Base-by-base conservation (phyloP, 2,113 vertebrate genomes). In the Hippocampus guttulatus region DNA sequence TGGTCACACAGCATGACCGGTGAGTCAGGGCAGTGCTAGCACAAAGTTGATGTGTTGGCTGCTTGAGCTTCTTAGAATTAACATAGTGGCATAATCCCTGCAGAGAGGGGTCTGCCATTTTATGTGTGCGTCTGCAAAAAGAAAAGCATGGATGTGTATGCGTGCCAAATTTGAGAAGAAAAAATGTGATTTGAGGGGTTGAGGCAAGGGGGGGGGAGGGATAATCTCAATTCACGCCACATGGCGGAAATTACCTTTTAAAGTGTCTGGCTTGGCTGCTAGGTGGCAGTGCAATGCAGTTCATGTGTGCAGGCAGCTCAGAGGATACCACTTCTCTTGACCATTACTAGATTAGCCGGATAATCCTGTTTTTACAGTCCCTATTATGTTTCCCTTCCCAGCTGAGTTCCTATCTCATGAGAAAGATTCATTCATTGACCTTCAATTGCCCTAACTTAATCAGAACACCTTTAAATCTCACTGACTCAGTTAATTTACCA, bases 351-450 rank as follows among this genome's bases (percentile, higher is more conserved):
- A 85, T 89, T 86, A 89, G 30, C n/a, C 62, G 77, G 84, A 80
- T 89, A 76, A 88, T 87, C 82, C 81, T 45, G 27, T 69, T 87
- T 84, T 86, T 84, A 87, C 73, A 80, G 76, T 55, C 71, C 49
- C 74, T 79, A 83, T 83, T 82, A 81, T 85, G 51, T 85, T 88
- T 87, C 84, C 73, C 80, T 87, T 85, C 70, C 78, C 81, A 25
- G 68, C 64, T 70, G 70, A 79, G 71, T 78, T 68, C 54, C 14
- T n/a, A 54, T 64, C 73, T 81, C 64, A 69, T 69, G 68, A 79
- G 61, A 79, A 70, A 55, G 62, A 74, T 71, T 38, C 5, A 55
- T 23, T 61, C 52, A 64, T 41, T 64, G 54, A 62, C 63, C 45
- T 38, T 49, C 43, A 33, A 83, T 68, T 14, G 45, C 11, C n/a